Conservation (phyloP, 2,113 vertebrate species). For the Odocoileus virginianus region DNA sequence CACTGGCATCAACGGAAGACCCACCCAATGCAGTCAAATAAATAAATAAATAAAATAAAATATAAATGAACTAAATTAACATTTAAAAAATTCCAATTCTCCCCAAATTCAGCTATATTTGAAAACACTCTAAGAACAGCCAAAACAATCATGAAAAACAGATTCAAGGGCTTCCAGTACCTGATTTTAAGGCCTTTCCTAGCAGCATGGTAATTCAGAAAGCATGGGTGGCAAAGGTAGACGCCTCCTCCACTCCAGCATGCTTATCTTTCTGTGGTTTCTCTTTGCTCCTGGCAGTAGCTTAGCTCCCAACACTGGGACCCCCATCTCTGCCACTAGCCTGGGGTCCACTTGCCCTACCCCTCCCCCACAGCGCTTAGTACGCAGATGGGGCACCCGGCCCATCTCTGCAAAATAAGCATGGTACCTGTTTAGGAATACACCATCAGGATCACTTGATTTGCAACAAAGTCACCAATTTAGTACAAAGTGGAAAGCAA, state of each 20-base stretch:
- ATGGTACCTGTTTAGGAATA: background rate
- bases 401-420: background rate
- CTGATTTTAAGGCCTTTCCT: background rate
- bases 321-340: background rate
- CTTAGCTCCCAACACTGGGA: background rate
- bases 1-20: background rate
- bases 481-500: background rate
- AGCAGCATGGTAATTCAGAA: background rate
- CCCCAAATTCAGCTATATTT: background rate
- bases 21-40: background rate
- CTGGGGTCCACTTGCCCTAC: background rate
- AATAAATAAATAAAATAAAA: background rate
- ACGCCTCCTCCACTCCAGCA: rapidly evolving
- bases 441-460: background rate
- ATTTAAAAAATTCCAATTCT: background rate
- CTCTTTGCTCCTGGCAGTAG: rapidly evolving
- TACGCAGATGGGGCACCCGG: rapidly evolving
- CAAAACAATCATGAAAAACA: background rate
- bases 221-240: rapidly evolving
- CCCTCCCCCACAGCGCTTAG: background rate
- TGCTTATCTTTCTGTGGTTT: rapidly evolving
- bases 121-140: background rate
- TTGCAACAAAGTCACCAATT: background rate
- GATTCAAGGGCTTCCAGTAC: background rate
- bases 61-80: background rate